A percentile compares a stretch with the other conserved stretches of the same genome.
Evolutionary conservation across 2,113 vertebrate genomes (phyloP).

Genomic region (Poeciliopsis retropinna): DNA sequence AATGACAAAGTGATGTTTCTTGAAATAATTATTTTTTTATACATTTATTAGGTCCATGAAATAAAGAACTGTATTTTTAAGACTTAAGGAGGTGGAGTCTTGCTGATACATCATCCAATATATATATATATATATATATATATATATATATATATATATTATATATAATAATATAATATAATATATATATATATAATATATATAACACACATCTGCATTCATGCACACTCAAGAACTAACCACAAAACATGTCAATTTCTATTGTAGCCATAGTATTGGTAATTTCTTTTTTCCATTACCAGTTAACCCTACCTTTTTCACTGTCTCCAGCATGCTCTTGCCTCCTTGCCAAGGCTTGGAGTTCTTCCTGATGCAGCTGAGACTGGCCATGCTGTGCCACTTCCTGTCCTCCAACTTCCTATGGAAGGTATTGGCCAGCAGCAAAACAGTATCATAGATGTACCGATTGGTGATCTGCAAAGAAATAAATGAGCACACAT

Average conservation of each 20-base stretch:
- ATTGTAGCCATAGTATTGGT: neutral
- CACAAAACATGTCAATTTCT: neutral
- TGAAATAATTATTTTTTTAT: too few relatives aligned
- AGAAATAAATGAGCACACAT: neutral
- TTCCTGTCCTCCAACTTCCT: slow-evolving; percentile 98
- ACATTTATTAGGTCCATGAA: too few relatives aligned
- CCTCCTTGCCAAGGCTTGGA: slow-evolving; percentile 99
- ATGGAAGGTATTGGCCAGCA: slow-evolving; percentile 96
- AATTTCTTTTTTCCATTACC: neutral
- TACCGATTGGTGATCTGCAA: slow-evolving; percentile 95
- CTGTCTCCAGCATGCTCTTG: slow-evolving; percentile 95
- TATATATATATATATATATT: too few relatives aligned
- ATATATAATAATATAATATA: too few relatives aligned
- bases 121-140: too few relatives aligned
- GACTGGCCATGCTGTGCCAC: slow-evolving; percentile 99
- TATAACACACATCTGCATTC: too few relatives aligned
- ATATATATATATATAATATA: too few relatives aligned
- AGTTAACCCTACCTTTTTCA: slow-evolving; percentile 89
- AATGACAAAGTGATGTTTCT: too few relatives aligned
- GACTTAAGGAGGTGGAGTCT: too few relatives aligned
- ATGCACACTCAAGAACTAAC: too few relatives aligned
- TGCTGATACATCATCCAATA: too few relatives aligned
- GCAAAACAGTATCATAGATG: slow-evolving; percentile 94
- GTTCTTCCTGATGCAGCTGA: slow-evolving; percentile 97
- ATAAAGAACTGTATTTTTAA: too few relatives aligned